phyloP scores from a whole-genome alignment of 1,140 invertebrate species.

The Chrysoperla carnea region DNA sequence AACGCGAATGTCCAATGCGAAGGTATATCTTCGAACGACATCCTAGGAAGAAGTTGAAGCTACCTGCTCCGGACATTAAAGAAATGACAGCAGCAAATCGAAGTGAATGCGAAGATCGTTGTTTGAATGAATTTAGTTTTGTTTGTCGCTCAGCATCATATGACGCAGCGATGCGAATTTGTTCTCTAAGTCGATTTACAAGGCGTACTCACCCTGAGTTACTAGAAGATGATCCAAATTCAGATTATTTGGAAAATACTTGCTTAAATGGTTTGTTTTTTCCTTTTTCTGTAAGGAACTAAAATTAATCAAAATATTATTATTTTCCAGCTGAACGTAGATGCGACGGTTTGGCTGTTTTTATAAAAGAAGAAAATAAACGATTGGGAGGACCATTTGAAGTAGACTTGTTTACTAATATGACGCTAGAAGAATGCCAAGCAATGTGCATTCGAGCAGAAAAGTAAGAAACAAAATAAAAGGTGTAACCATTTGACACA shows the following conservation, averaged over 20 bases:
- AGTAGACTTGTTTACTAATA: conserved; percentile 67
- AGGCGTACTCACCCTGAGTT: conserved; percentile 68
- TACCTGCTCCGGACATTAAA: conserved; percentile 58
- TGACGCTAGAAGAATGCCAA: conserved; percentile 71
- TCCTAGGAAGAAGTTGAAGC: conserved; percentile 61
- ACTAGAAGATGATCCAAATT: conserved; percentile 65
- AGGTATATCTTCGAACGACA: conserved; percentile 77
- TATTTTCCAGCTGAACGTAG: conserved; percentile 49
- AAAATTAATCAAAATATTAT: background rate
- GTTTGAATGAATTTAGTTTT: conserved; percentile 73
- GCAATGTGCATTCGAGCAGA: conserved; percentile 58
- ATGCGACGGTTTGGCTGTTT: conserved; percentile 69
- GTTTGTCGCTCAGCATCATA: conserved; percentile 74
- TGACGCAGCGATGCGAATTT: conserved; percentile 54
- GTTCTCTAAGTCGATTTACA: conserved; percentile 63
- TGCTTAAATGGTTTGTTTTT: conserved; percentile 58
- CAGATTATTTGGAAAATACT: conserved; percentile 81
- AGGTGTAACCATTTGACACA: background rate
- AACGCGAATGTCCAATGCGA: conserved; percentile 69
- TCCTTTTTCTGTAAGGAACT: no score
- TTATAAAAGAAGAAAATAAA: conserved; percentile 77
- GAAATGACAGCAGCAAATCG: conserved; percentile 64
- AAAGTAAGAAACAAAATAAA: conserved; percentile 32
- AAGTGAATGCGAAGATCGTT: conserved; percentile 80
- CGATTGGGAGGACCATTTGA: conserved; percentile 72